A percentile compares a stretch with the other conserved stretches of the same genome.
Conservation (phyloP, 2,113 vertebrate species). For the Myocastor coypus region DNA sequence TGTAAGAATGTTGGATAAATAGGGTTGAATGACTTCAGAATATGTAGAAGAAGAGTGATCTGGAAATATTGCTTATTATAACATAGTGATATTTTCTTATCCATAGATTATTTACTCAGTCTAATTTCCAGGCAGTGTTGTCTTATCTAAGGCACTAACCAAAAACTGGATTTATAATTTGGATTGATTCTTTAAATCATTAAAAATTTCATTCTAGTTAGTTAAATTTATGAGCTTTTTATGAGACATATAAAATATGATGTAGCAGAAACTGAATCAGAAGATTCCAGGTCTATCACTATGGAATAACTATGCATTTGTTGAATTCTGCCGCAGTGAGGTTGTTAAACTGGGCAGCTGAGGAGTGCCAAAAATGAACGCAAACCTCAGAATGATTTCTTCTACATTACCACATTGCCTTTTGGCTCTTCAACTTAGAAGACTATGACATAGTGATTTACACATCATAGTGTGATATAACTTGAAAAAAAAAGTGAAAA, state of each 20-base stretch:
- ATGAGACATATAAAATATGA: not conserved
- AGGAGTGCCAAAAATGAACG: not conserved
- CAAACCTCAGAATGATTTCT: not conserved
- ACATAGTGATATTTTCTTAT: slow-evolving; percentile 10
- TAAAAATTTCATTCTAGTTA: slow-evolving; percentile 10
- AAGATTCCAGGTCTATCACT: not conserved
- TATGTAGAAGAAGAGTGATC: not conserved
- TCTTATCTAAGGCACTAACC: not conserved
- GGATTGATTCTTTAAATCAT: not conserved
- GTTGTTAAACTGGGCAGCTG: not conserved
- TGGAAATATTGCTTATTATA: slow-evolving; percentile 26
- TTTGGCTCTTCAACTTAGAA: not conserved
- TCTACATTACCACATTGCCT: not conserved
- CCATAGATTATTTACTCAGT: not conserved
- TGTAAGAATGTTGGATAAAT: not conserved
- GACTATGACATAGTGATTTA: not conserved
- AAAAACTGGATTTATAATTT: not conserved
- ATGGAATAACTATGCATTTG: not conserved
- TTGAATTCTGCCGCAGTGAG: not conserved
- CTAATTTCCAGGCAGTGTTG: not conserved
- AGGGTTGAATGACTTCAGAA: slow-evolving; percentile 33
- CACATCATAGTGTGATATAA: not conserved
- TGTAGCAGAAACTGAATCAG: not conserved
- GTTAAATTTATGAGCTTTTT: not conserved
- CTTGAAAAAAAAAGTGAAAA: not conserved